These are phyloP conservation scores for Muschampia plurimacula DNA, from an alignment of 2,888 invertebrate genomes.

Conservation along the genomic window DNA sequence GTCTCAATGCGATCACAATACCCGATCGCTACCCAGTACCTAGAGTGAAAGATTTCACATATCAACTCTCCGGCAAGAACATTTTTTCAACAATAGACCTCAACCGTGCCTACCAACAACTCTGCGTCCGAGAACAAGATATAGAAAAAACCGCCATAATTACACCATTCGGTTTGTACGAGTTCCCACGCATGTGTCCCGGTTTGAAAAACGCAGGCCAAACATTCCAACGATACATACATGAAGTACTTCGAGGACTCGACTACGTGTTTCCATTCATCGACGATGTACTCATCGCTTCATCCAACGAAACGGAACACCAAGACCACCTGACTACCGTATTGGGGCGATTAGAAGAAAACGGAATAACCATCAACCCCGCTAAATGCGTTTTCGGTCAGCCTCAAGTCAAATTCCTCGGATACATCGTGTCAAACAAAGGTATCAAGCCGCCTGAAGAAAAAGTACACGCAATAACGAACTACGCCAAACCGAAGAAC, in stretches of 20 bases:
- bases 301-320: conserved; percentile 27
- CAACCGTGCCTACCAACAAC: conserved; percentile 45
- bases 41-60: conserved; percentile 44
- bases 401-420: conserved; percentile 40
- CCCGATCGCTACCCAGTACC: conserved; percentile 52
- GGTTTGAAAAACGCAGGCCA: conserved; percentile 51
- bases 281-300: conserved; percentile 38
- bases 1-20: conserved; percentile 52
- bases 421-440: conserved; percentile 30
- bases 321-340: conserved; percentile 32
- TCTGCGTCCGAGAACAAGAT: conserved; percentile 37
- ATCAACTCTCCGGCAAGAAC: conserved; percentile 39
- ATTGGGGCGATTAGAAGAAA: conserved; percentile 34
- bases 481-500: conserved; percentile 42
- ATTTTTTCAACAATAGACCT: conserved; percentile 45
- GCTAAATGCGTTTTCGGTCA: conserved; percentile 41
- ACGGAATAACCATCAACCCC: conserved; percentile 41
- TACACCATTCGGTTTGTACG: conserved; percentile 18
- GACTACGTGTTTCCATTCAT: conserved; percentile 40
- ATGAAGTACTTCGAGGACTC: conserved; percentile 29
- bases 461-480: conserved; percentile 25
- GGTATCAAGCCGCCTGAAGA: conserved; percentile 35
- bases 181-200: conserved; percentile 12
- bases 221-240: conserved; percentile 39
- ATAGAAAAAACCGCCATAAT: conserved; percentile 42